Evolutionary conservation across 1,140 invertebrate species (phyloP), one percentile per base, ranked within the genome.

Genomic region (Leptinotarsa defecta): DNA sequence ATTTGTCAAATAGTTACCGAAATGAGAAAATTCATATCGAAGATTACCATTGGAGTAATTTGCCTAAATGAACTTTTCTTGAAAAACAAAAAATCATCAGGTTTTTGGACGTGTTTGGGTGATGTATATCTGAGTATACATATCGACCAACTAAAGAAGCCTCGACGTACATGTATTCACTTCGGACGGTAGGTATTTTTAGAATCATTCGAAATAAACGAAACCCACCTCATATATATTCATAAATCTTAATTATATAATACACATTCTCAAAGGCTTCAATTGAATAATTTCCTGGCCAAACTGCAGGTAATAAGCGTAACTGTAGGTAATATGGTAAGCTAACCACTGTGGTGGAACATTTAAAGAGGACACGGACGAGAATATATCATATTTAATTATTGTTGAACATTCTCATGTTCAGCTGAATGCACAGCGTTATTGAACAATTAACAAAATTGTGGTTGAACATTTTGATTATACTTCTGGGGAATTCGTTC

Each of bases 201-300:
- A 57, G 52, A 57, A 19, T 17, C 17, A 57, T 19, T 19, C 52
- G 52, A 57, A 57, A 57, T 57, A 57, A 57, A 57, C 52, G 13
- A 19, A 43, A 43, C 64, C 5, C n/a, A 20, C n/a, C 64, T 48
- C 69, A 71, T 49, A 69, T 69, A 34, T 48, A 69, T 69, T 48
- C 68, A 49, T 69, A 69, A 71, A 71, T 71, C 69, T 71, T 71
- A 57, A 71, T 71, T 71, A 71, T 48, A 43, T 71, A 71, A 71
- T 52, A 48, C 48, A 71, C 15, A 34, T 49, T 48, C 34, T 71
- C 69, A 71, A 71, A 71, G 69, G 52, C 48, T 22, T 61, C 13
- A 71, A 71, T 71, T 71, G 52, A 71, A 71, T 71, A 71, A 71
- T 71, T 71, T 71, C 69, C 69, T 71, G 69, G 69, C 19, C 48